These are phyloP conservation scores for Desoria tigrina DNA, from an alignment of 2,888 invertebrate species.

Conservation along the genomic window DNA sequence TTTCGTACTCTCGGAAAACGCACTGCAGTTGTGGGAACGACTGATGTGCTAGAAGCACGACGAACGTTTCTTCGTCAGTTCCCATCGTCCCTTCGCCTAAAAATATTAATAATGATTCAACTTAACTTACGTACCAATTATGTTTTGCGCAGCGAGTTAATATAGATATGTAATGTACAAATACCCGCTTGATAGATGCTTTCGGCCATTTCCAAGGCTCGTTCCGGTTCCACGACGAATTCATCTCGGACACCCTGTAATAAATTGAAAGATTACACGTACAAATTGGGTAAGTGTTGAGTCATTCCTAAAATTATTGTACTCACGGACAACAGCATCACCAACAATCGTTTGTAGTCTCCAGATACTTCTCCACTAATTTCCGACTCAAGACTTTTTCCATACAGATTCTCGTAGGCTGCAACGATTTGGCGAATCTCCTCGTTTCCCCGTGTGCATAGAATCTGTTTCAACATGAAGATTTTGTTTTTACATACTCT, in stretches of 20 bases:
- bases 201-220: conserved; percentile 73
- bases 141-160: background rate
- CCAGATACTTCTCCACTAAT: conserved; percentile 77
- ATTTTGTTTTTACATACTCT: too few relatives aligned
- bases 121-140: too few relatives aligned
- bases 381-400: conserved; percentile 66
- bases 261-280: too few relatives aligned
- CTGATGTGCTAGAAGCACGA: conserved; percentile 71
- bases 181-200: conserved; percentile 67
- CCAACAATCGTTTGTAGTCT: conserved; percentile 73
- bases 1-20: conserved; percentile 73
- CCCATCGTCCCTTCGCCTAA: conserved; percentile 36
- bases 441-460: conserved; percentile 68
- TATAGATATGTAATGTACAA: too few relatives aligned
- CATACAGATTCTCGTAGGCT: conserved; percentile 61
- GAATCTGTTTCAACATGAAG: conserved; percentile 55
- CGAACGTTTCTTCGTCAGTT: conserved; percentile 62
- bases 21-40: conserved; percentile 71
- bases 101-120: too few relatives aligned
- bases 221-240: conserved; percentile 64
- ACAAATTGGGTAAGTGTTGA: too few relatives aligned
- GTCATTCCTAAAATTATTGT: background rate
- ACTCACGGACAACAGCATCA: conserved; percentile 67
- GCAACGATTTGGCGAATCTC: conserved; percentile 67
- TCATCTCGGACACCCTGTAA: conserved; percentile 63